These are phyloP conservation scores for Tetanocera ferruginea DNA, from an alignment of 2,888 invertebrate species.

Conservation along the genomic window DNA sequence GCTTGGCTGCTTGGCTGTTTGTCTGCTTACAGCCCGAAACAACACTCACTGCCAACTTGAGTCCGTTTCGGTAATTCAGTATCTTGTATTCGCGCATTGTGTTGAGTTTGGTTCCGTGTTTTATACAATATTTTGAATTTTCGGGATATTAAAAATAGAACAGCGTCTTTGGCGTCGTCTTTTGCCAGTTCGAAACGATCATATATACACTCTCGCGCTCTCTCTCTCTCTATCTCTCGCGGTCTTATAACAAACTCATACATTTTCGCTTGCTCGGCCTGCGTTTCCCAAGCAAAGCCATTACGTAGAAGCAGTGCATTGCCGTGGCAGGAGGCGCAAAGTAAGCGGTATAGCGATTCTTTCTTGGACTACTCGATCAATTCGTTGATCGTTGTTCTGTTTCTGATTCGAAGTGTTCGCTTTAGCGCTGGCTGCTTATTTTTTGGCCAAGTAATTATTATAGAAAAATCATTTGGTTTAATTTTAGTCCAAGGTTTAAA, in stretches of 20 bases:
- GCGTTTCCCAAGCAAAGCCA: not conserved
- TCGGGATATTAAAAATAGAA: constrained; percentile 40
- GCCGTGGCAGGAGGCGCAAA: constrained; percentile 21
- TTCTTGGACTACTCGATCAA: constrained; percentile 40
- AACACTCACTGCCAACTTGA: constrained; percentile 61
- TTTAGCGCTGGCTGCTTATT: constrained; percentile 10
- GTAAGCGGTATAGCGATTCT: constrained; percentile 15
- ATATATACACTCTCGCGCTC: not conserved
- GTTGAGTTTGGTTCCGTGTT: constrained; percentile 53
- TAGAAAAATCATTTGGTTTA: constrained; percentile 50
- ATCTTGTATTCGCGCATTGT: constrained; percentile 53
- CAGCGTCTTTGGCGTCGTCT: constrained; percentile 34
- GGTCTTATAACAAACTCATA: not conserved
- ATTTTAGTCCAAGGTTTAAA: constrained; percentile 69
- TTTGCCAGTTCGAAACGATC: constrained; percentile 6
- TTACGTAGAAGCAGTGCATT: constrained; percentile 31
- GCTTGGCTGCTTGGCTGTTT: constrained; percentile 16
- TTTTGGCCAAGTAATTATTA: constrained; percentile 40
- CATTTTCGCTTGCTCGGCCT: constrained; percentile 36
- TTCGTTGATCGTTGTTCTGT: constrained; percentile 29
- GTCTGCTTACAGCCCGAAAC: not conserved
- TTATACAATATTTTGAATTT: constrained; percentile 46
- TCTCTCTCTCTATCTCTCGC: constrained; percentile 15
- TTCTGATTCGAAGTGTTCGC: constrained; percentile 31
- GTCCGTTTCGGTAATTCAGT: constrained; percentile 64